Evolutionary conservation across 2,888 invertebrate species (phyloP).

Genomic region (Sesia apiformis): DNA sequence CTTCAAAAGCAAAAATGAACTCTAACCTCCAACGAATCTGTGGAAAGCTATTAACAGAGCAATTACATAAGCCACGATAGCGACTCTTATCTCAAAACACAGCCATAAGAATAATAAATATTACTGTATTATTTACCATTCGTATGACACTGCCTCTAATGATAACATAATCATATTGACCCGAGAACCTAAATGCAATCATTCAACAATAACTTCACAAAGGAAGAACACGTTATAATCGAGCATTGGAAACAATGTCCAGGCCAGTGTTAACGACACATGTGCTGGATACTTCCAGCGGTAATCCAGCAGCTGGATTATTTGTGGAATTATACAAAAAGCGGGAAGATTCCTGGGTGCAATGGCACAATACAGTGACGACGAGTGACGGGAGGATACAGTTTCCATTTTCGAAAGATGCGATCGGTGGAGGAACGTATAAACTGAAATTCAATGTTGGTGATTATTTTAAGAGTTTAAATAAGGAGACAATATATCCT

Average conservation of each 20-base stretch:
- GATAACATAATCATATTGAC: too few species aligned
- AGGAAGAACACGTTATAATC: neutral
- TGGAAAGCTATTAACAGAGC: too few species aligned
- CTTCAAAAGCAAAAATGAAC: too few species aligned
- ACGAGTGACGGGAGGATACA: conserved; percentile 79
- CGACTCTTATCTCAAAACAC: too few species aligned
- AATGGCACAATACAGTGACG: conserved; percentile 77
- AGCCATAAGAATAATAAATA: too few species aligned
- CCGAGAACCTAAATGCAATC: too few species aligned
- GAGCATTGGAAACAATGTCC: conserved; percentile 27
- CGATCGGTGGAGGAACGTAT: conserved; percentile 80
- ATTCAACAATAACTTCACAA: neutral
- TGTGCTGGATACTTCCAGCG: conserved; percentile 82
- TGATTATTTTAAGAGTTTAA: conserved; percentile 77
- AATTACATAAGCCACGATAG: too few species aligned
- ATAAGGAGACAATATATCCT: conserved; percentile 81
- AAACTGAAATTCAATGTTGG: conserved; percentile 84
- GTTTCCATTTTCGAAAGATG: conserved; percentile 74
- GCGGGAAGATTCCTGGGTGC: conserved; percentile 78
- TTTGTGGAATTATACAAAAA: conserved; percentile 80
- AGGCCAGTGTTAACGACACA: conserved; percentile 81
- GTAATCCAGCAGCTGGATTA: conserved; percentile 78
- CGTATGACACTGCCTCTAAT: too few species aligned
- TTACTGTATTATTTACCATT: too few species aligned
- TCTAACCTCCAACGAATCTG: too few species aligned